A percentile compares a stretch with the other conserved stretches of the same genome.
These are phyloP conservation scores for Ptychadena robeensis DNA, from an alignment of 2,797 vertebrate species.

Conservation along the genomic window DNA sequence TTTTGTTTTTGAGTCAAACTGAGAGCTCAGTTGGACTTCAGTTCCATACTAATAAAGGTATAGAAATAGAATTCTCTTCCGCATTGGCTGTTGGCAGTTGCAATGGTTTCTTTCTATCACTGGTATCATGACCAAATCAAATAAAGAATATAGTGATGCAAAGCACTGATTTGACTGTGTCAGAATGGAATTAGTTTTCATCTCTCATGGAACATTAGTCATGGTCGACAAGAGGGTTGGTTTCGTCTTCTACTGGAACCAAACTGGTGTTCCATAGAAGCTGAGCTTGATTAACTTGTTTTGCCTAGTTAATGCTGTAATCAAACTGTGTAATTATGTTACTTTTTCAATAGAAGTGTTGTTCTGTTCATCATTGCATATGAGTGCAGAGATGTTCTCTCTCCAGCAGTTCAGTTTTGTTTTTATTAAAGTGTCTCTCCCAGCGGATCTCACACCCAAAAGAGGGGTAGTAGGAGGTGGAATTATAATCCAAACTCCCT, in stretches of 20 bases:
- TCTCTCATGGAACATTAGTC: background rate
- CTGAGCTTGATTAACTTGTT: background rate
- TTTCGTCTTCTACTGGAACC: background rate
- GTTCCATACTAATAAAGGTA: background rate
- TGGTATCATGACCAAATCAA: background rate
- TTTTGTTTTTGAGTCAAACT: too few relatives aligned
- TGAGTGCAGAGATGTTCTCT: background rate
- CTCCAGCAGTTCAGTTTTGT: too few relatives aligned
- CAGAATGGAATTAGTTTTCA: background rate
- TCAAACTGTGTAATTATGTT: background rate
- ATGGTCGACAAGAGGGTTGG: background rate
- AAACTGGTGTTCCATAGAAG: background rate
- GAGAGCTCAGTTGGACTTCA: background rate
- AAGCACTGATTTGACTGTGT: background rate
- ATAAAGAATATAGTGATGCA: background rate
- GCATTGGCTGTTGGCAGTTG: too few relatives aligned
- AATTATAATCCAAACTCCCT: too few relatives aligned
- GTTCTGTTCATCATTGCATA: background rate
- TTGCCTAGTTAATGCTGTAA: background rate
- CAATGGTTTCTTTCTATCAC: background rate
- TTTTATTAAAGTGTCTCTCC: too few relatives aligned
- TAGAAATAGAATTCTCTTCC: background rate
- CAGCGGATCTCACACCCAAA: background rate
- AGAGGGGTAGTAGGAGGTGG: background rate
- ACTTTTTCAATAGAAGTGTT: background rate